These are phyloP conservation scores for Episyrphus balteatus DNA, from an alignment of 1,140 invertebrate genomes.

Conservation along the genomic window DNA sequence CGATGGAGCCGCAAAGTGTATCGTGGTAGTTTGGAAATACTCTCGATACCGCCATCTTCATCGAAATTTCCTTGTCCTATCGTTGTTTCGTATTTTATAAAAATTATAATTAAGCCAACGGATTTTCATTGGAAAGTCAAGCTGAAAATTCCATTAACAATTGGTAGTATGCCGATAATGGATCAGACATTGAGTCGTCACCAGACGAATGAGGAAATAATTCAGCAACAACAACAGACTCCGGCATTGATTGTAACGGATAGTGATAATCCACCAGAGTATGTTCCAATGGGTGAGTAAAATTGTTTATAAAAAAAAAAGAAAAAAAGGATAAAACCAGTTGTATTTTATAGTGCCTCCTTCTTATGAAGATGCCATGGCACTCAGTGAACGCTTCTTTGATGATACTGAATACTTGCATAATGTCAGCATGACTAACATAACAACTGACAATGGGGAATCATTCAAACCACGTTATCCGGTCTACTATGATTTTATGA, in stretches of 20 bases:
- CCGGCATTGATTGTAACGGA: constrained; percentile 29
- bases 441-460: constrained; percentile 25
- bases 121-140: constrained; percentile 43
- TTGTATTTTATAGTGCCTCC: constrained; percentile 21
- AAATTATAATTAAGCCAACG: constrained; percentile 41
- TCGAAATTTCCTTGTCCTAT: constrained; percentile 57
- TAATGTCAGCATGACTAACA: constrained; percentile 34
- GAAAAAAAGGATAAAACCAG: no score
- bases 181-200: constrained; percentile 9
- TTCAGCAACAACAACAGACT: constrained; percentile 10
- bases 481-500: constrained; percentile 36
- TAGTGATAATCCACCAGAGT: constrained; percentile 33
- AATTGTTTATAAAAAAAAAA: background rate
- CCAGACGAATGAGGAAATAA: constrained; percentile 6
- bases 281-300: constrained; percentile 31
- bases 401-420: constrained; percentile 31
- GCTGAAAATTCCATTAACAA: constrained; percentile 40
- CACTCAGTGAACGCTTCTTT: constrained; percentile 32
- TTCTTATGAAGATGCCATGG: constrained; percentile 35
- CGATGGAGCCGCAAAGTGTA: constrained; percentile 33
- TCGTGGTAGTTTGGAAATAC: constrained; percentile 43
- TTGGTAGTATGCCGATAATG: constrained; percentile 46
- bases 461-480: constrained; percentile 35
- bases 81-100: constrained; percentile 55
- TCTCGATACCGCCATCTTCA: constrained; percentile 59